Conservation (phyloP, 2,113 vertebrate genomes). For the Cisticola juncidis region DNA sequence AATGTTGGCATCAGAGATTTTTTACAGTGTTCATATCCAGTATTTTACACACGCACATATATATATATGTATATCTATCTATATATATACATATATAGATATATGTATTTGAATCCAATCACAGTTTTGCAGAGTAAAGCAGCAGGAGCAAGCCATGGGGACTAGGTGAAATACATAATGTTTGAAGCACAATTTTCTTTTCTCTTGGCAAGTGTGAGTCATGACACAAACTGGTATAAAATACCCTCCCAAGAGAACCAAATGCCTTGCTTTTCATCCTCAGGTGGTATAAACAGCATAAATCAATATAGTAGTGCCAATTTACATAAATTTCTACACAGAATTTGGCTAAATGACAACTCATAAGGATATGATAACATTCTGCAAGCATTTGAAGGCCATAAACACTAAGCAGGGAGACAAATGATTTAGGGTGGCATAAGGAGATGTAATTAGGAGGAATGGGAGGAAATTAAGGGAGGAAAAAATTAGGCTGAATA, state of each 20-base stretch:
- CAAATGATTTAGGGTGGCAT: conserved; percentile 29
- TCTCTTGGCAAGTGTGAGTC: neutral
- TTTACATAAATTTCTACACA: conserved; percentile 10
- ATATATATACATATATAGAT: fast-evolving
- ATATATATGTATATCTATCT: no score
- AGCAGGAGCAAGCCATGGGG: neutral
- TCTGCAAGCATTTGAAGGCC: conserved; percentile 30
- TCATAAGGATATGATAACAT: conserved; percentile 39
- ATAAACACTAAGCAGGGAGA: conserved; percentile 25
- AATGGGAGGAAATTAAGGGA: conserved; percentile 33
- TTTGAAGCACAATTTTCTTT: neutral
- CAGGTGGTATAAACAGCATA: neutral
- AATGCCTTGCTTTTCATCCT: neutral
- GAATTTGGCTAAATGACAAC: neutral
- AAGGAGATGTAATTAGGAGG: conserved; percentile 45
- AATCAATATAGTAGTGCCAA: neutral
- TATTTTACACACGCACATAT: neutral
- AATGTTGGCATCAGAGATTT: neutral
- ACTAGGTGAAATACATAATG: neutral
- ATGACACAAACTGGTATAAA: neutral
- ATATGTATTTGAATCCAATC: neutral
- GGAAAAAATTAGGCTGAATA: conserved; percentile 36
- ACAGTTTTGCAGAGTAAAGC: neutral
- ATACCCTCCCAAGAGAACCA: fast-evolving
- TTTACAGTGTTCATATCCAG: neutral